Conservation (phyloP, 1,140 invertebrate genomes). For the Macrobrachium nipponense region DNA sequence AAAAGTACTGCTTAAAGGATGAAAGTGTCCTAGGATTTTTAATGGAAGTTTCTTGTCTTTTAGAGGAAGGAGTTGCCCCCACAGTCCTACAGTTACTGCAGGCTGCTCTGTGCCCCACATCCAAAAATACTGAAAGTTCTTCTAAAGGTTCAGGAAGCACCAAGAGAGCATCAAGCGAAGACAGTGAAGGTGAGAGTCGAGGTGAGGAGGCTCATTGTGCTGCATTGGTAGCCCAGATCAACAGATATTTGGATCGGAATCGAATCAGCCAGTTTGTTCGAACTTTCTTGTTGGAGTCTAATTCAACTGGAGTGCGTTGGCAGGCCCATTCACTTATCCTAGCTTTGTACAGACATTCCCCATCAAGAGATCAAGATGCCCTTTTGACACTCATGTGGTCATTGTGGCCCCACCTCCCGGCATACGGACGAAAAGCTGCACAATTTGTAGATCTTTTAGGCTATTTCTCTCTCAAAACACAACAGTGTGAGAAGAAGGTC, state of each 20-base stretch:
- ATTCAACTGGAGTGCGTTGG: slow-evolving; percentile 92
- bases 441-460: slow-evolving; percentile 97
- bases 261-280: slow-evolving; percentile 80
- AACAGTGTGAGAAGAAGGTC: slow-evolving; percentile 66
- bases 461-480: slow-evolving; percentile 88
- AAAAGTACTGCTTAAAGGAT: slow-evolving; percentile 85
- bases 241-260: slow-evolving; percentile 60
- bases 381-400: slow-evolving; percentile 89
- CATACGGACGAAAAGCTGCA: slow-evolving; percentile 91
- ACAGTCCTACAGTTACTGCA: slow-evolving; percentile 91
- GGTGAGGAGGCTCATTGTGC: slow-evolving; percentile 80
- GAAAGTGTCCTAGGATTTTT: slow-evolving; percentile 80
- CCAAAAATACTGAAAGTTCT: slow-evolving; percentile 41
- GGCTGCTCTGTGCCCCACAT: slow-evolving; percentile 79
- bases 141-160: slow-evolving; percentile 30
- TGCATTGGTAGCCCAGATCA: slow-evolving; percentile 66
- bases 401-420: slow-evolving; percentile 89
- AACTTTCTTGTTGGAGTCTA: slow-evolving; percentile 93
- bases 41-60: slow-evolving; percentile 81
- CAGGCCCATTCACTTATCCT: slow-evolving; percentile 90
- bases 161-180: slow-evolving; percentile 69
- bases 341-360: slow-evolving; percentile 88
- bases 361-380: slow-evolving; percentile 79
- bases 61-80: slow-evolving; percentile 94
- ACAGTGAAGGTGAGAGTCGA: slow-evolving; percentile 76